Base-by-base conservation (phyloP, 2,797 vertebrate genomes). In the Rhabdophis nuchalis region DNA sequence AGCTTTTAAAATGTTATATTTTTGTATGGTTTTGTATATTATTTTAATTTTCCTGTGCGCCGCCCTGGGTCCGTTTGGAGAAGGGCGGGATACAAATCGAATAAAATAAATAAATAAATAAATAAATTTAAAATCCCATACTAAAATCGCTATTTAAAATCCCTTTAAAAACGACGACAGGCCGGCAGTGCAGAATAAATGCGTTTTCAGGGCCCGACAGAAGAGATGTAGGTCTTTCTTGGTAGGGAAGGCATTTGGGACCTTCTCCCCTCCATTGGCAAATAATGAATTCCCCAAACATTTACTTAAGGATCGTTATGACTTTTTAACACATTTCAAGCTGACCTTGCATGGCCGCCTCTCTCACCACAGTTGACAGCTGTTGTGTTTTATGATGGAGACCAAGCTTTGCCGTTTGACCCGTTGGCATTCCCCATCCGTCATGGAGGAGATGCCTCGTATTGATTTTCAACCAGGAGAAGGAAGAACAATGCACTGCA, bases 331-430 rank as follows among this genome's bases (percentile, higher is more conserved):
- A 16, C 90, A 89, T 89, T 64, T 56, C 52, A 58, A 10, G 50
- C 57, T 64, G 90, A 85, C 50, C 86, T 32, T 93, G 57, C 77
- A 13, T 29, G 3, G 20, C 58, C 0, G 13, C 52, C 29, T 57
- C 29, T 27, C 16, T 8, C 20, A 82, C 20, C 46, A 46, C 2
- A 0, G 29, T 36, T 58, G 92, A 86, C 92, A 91, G 50, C 56
- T 87, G 56, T 72, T 86, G 50, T 89, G 90, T 61, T 93, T 93
- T 91, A 93, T 89, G 72, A 41, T 13, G 7, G 27, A 77, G 61
- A 64, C 11, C n/a, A 23, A 5, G 13, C 87, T 68, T 56, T 56
- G 68, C 29, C 27, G 27, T 88, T 91, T 93, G 90, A 89, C 92
- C 86, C 46, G 52, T n/a, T 50, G 90, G 36, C 77, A 53, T 27